These are phyloP conservation scores for Cephalopachus bancanus DNA, from an alignment of 2,797 vertebrate species.

Conservation along the genomic window DNA sequence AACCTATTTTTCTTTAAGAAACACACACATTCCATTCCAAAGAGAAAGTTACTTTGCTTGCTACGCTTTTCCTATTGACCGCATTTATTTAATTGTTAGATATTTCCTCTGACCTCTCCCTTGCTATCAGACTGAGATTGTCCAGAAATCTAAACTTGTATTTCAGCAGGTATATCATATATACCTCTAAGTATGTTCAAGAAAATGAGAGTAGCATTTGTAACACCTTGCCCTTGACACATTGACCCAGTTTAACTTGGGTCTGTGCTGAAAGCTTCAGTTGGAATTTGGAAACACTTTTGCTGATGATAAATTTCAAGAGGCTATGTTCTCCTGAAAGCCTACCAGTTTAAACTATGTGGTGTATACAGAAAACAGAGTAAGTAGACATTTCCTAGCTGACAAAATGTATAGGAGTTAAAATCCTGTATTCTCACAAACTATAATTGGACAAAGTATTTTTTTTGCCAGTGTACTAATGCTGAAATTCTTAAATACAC, in stretches of 20 bases:
- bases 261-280: not conserved
- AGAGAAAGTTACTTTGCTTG: not conserved
- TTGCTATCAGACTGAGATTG: conserved; percentile 38
- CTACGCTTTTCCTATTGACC: not conserved
- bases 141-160: conserved; percentile 54
- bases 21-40: not conserved
- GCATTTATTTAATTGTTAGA: conserved; percentile 46
- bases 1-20: not conserved
- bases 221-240: conserved; percentile 14
- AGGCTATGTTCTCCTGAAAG: conserved; percentile 27
- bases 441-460: not conserved
- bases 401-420: not conserved
- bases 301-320: conserved; percentile 53
- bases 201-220: not conserved
- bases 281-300: conserved; percentile 57
- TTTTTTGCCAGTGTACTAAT: not conserved
- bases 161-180: conserved; percentile 21
- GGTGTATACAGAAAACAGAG: not conserved
- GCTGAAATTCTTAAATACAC: not conserved
- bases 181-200: conserved; percentile 44
- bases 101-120: conserved; percentile 48
- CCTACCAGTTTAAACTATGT: conserved; percentile 4
- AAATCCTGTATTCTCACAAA: conserved; percentile 9
- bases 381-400: conserved; percentile 22
- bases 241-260: conserved; percentile 39